These are phyloP conservation scores for Sitophilus oryzae DNA, from an alignment of 1,140 invertebrate species.

Conservation along the genomic window DNA sequence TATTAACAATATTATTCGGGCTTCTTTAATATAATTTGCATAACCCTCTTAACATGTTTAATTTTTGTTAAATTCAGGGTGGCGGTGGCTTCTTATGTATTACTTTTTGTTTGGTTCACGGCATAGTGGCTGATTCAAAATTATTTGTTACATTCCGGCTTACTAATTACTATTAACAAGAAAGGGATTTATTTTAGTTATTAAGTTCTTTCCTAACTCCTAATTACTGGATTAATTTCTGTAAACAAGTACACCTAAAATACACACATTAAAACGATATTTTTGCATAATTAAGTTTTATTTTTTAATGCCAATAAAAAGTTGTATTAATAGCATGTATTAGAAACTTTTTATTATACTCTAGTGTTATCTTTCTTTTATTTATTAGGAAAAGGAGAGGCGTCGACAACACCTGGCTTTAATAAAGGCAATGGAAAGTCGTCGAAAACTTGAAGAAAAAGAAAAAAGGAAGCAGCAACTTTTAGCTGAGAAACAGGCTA, in stretches of 20 bases:
- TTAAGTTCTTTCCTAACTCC: too few relatives aligned
- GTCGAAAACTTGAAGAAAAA: conserved; percentile 80
- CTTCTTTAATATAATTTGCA: neutral
- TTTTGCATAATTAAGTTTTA: too few relatives aligned
- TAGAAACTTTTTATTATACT: too few relatives aligned
- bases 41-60: neutral
- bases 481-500: conserved; percentile 68
- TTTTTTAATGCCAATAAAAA: neutral
- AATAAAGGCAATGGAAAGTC: conserved; percentile 78
- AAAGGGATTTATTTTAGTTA: too few relatives aligned
- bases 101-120: neutral
- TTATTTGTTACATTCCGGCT: too few relatives aligned
- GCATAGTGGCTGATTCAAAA: too few relatives aligned
- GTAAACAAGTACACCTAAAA: too few relatives aligned
- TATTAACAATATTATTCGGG: neutral
- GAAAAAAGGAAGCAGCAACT: conserved; percentile 79
- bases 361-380: conserved; percentile 4
- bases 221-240: too few relatives aligned
- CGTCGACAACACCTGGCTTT: conserved; percentile 83
- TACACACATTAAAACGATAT: too few relatives aligned
- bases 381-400: conserved; percentile 76
- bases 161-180: too few relatives aligned
- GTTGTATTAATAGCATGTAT: neutral
- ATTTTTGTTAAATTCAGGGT: neutral
- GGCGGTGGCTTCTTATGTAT: neutral